Evolutionary conservation across 2,797 vertebrate species (phyloP), one percentile per base, ranked within the genome.

Genomic region (Girardinus metallicus): DNA sequence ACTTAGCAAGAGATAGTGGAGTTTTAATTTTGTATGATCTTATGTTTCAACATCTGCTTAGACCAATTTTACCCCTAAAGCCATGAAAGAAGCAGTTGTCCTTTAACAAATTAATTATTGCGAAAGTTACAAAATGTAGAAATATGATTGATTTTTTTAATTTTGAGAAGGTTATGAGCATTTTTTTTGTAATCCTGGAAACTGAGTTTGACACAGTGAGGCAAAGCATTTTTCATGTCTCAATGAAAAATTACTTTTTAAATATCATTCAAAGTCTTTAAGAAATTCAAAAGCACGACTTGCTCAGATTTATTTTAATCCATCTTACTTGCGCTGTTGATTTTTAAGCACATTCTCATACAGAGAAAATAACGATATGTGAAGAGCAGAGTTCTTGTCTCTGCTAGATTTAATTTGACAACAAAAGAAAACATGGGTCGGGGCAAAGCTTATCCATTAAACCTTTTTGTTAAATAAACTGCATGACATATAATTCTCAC

Each of bases 381-480:
- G 57, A 44, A 7, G 8, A 43, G 36, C 15, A 36, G 29, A 21
- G n/a, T 57, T 71, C 15, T 75, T 55, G 75, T 60, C 39, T n/a
- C 26, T 47, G 64, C n/a, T 36, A 44, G 39, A 80, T 55, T 46
- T 75, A 71, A 73, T 78, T 82, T 82, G 70, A 53, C 47, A 55
- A 78, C 49, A 77, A 36, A 80, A 72, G 2, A 53, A 34, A 78
- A 55, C 70, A 76, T 71, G 62, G 53, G 49, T 60, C 31, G 39
- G 57, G 51, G 53, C 34, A 51, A 76, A 46, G 16, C 44, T 71
- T 16, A 70, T 73, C 44, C 62, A 74, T 73, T 79, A 49, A 62
- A 75, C 43, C 79, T 62, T 43, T 18, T 75, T 43, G 41, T 75
- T 51, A 44, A 29, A 57, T 60, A 41, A 73, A 80, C 46, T 70